These are phyloP conservation scores for Scotopteryx bipunctaria DNA, from an alignment of 2,888 invertebrate genomes.

Conservation along the genomic window DNA sequence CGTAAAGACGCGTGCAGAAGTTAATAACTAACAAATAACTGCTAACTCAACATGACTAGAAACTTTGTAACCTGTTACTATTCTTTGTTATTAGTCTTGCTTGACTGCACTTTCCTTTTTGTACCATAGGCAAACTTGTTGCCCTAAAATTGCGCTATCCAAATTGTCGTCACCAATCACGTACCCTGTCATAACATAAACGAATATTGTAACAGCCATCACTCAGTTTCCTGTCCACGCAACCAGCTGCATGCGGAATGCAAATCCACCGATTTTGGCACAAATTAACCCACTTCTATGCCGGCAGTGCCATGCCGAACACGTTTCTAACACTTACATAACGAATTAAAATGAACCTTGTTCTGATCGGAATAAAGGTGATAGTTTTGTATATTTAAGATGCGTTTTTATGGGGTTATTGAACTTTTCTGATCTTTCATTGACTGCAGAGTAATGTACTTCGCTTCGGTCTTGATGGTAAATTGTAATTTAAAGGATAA, in stretches of 20 bases:
- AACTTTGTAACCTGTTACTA: no score
- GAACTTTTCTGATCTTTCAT: slow-evolving; percentile 54
- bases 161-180: slow-evolving; percentile 27
- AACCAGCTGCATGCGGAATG: slow-evolving; percentile 40
- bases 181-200: slow-evolving; percentile 36
- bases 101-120: no score
- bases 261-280: slow-evolving; percentile 35
- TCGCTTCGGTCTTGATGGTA: background rate
- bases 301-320: slow-evolving; percentile 39
- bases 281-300: slow-evolving; percentile 46
- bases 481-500: background rate
- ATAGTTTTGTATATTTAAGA: slow-evolving; percentile 33
- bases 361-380: slow-evolving; percentile 15
- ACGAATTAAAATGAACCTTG: slow-evolving; percentile 20
- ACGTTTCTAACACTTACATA: slow-evolving; percentile 43
- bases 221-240: slow-evolving; percentile 41
- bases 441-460: background rate
- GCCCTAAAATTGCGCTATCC: no score
- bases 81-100: no score
- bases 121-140: no score
- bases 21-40: no score
- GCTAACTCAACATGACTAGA: no score
- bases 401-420: slow-evolving; percentile 60
- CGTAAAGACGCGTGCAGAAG: no score
- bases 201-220: slow-evolving; percentile 41